Evolutionary conservation across 2,113 vertebrate genomes (phyloP).

Genomic region (Heterocephalus glaber): DNA sequence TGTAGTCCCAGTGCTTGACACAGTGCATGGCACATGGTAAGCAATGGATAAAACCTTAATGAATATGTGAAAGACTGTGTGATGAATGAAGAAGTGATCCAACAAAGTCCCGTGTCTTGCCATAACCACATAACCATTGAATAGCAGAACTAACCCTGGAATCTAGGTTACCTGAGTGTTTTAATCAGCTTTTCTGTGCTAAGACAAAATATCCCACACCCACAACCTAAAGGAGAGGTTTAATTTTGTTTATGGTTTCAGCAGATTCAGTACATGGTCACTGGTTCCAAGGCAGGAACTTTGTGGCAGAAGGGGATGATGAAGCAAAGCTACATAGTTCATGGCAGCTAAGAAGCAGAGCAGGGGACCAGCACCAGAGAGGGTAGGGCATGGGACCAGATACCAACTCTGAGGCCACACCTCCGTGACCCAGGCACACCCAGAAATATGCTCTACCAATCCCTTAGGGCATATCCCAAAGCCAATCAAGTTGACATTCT

Average conservation of each 20-base stretch:
- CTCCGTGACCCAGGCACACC: background rate
- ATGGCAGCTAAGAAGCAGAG: background rate
- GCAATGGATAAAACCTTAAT: background rate
- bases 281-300: background rate
- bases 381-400: background rate
- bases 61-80: background rate
- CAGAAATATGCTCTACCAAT: background rate
- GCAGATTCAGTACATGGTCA: background rate
- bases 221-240: background rate
- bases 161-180: background rate
- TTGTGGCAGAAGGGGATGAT: background rate
- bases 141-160: background rate
- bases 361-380: background rate
- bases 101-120: background rate
- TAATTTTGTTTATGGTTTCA: background rate
- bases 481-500: background rate
- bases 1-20: background rate
- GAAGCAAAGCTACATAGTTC: background rate
- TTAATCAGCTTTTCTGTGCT: background rate
- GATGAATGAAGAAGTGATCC: background rate
- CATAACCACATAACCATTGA: background rate
- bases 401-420: background rate
- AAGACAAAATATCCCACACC: background rate
- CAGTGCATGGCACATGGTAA: background rate
- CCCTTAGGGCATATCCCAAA: background rate